Percentiles rank a stretch among this genome's conserved stretches.
These are phyloP conservation scores for Microtus pennsylvanicus DNA, from an alignment of 2,113 vertebrate species.

Conservation along the genomic window DNA sequence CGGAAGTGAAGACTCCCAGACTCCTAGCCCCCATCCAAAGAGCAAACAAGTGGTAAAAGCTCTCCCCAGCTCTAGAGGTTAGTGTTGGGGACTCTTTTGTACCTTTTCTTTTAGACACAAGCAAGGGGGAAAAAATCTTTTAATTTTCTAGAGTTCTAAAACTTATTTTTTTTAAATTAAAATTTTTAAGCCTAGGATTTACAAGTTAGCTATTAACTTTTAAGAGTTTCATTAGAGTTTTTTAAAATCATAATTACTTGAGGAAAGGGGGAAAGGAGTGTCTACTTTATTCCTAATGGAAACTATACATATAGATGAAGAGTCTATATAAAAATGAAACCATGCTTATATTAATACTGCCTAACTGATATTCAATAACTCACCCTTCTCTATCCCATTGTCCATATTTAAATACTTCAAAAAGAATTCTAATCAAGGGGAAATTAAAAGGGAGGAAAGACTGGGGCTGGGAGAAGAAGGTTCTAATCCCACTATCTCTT, in stretches of 20 bases:
- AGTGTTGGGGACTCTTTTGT: constrained; percentile 58
- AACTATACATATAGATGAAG: constrained; percentile 92
- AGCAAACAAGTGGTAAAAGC: constrained; percentile 8
- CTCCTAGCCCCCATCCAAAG: constrained; percentile 51
- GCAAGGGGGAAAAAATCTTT: constrained; percentile 11
- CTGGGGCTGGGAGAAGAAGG: constrained; percentile 96
- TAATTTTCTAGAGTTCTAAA: constrained; percentile 85
- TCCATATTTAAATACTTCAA: constrained; percentile 99
- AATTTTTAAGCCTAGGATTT: constrained; percentile 88
- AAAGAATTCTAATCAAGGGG: constrained; percentile 99
- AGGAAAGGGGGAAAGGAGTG: constrained; percentile 87
- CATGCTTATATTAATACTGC: constrained; percentile 98
- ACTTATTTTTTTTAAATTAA: constrained; percentile 86
- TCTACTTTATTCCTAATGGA: constrained; percentile 90
- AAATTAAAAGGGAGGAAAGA: constrained; percentile 99
- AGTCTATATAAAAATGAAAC: constrained; percentile 89
- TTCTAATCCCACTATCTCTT: constrained; percentile 99
- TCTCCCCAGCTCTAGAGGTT: constrained; percentile 72
- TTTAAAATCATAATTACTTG: constrained; percentile 89
- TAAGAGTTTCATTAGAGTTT: constrained; percentile 89
- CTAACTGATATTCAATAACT: constrained; percentile 99
- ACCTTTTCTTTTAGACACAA: constrained; percentile 31
- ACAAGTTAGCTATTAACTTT: constrained; percentile 90
- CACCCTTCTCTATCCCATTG: constrained; percentile 98
- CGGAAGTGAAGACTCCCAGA: constrained; percentile 26